These are phyloP conservation scores for Lamellibrachia satsuma DNA, from an alignment of 2,888 invertebrate genomes.

Conservation along the genomic window DNA sequence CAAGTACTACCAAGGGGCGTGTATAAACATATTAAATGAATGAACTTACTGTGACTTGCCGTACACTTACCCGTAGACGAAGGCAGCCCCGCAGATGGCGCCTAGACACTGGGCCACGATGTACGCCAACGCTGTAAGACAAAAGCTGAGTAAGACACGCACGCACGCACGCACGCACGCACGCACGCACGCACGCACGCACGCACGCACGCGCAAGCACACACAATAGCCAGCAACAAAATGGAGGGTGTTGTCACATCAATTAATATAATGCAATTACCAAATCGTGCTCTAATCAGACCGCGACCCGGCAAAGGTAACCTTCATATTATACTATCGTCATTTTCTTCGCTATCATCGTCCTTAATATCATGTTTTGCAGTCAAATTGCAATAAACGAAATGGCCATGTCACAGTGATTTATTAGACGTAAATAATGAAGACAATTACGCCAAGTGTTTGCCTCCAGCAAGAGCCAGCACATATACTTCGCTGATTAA, in stretches of 20 bases:
- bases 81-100: slow-evolving; percentile 23
- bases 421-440: neutral
- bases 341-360: neutral
- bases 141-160: neutral
- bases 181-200: slow-evolving; percentile 20
- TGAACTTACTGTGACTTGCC: neutral
- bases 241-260: neutral
- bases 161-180: neutral
- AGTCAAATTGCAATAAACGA: neutral
- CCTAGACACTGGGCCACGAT: slow-evolving; percentile 26
- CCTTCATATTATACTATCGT: neutral
- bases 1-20: neutral
- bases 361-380: neutral
- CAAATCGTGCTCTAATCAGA: neutral
- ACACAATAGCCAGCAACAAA: neutral
- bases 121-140: slow-evolving; percentile 23
- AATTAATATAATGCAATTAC: neutral
- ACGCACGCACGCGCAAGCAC: neutral
- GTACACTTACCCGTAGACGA: slow-evolving; percentile 28
- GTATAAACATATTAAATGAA: neutral
- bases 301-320: neutral
- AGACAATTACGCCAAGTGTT: neutral
- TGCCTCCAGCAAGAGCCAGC: neutral
- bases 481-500: neutral
- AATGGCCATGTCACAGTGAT: neutral